Conservation (phyloP, 2,113 vertebrate genomes). For the Gymnobelideus leadbeateri region DNA sequence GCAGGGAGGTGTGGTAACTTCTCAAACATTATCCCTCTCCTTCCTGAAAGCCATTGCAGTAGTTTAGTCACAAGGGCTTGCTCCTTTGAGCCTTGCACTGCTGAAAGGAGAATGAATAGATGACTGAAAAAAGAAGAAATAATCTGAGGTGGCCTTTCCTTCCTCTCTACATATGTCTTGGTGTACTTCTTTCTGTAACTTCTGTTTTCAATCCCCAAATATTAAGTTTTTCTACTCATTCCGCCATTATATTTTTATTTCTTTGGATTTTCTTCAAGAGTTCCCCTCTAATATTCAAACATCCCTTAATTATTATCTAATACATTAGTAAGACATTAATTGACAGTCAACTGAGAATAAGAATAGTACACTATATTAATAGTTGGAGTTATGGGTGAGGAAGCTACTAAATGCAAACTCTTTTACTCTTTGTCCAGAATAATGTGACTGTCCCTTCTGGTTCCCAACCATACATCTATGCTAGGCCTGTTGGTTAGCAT, state of each 20-base stretch:
- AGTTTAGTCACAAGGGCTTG: neutral
- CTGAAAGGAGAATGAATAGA: neutral
- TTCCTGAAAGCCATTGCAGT: neutral
- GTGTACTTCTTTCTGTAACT: neutral
- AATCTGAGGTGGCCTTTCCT: neutral
- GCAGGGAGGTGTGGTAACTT: neutral
- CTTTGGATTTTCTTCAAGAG: neutral
- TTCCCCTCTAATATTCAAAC: neutral
- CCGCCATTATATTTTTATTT: neutral
- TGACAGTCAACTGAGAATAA: neutral
- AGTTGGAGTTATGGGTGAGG: neutral
- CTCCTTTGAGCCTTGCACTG: neutral
- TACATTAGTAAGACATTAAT: neutral
- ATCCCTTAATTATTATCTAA: neutral
- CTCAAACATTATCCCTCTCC: neutral
- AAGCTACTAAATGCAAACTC: neutral
- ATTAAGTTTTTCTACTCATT: neutral
- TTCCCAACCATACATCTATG: neutral
- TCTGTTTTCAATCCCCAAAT: neutral
- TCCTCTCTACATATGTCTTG: neutral
- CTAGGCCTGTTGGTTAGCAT: neutral
- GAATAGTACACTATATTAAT: neutral
- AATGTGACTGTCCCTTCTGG: neutral
- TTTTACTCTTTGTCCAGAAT: neutral
- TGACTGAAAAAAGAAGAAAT: neutral